phyloP scores from a whole-genome alignment of 2,797 vertebrate genomes.

The Masticophis lateralis region DNA sequence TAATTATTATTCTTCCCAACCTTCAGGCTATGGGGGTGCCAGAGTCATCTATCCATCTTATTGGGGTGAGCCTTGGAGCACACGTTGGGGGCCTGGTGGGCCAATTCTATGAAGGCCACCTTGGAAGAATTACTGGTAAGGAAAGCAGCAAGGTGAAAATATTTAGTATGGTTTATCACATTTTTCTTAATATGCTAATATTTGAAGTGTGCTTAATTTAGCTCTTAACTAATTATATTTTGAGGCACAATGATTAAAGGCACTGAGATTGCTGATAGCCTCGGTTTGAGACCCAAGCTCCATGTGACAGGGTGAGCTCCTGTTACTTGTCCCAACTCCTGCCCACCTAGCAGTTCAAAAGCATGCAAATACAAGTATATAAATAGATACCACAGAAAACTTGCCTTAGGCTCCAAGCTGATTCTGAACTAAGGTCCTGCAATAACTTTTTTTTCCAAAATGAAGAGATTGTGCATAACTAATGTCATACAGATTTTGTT shows the following conservation, averaged over 20 bases:
- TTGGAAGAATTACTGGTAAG: constrained; percentile 93
- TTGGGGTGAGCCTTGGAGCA: constrained; percentile 91
- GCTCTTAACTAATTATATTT: neutral
- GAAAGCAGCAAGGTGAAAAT: neutral
- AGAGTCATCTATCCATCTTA: constrained; percentile 85
- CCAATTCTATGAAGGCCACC: constrained; percentile 81
- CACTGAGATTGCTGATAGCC: neutral
- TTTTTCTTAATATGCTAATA: neutral
- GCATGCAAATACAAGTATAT: neutral
- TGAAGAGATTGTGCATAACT: neutral
- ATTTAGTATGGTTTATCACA: neutral
- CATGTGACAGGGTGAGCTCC: neutral
- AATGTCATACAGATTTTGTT: neutral
- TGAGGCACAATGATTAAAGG: neutral
- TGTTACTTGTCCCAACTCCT: neutral
- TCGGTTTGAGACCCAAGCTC: neutral
- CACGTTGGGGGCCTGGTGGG: constrained; percentile 90
- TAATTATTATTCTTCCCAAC: constrained; percentile 1
- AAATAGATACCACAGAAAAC: neutral
- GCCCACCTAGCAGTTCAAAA: neutral
- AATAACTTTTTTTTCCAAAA: neutral
- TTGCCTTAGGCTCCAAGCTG: too few species aligned
- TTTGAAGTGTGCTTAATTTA: neutral
- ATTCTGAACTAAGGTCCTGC: too few species aligned
- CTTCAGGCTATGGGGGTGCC: constrained; percentile 78